Percentiles rank a stretch among this genome's conserved stretches.
These are phyloP conservation scores for Polyploca ridens DNA, from an alignment of 2,888 invertebrate genomes.

Conservation along the genomic window DNA sequence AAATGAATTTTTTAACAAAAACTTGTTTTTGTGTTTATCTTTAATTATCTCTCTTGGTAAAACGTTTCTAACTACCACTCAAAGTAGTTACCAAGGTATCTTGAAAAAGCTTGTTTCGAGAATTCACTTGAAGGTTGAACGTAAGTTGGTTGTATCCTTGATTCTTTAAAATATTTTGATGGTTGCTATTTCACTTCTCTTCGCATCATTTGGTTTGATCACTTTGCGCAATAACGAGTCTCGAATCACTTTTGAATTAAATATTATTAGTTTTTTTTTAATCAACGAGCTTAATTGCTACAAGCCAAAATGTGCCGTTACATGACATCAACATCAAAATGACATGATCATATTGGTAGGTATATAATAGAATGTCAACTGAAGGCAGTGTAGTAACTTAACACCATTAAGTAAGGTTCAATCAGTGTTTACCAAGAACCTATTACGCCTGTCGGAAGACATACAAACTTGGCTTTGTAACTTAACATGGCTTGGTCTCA, in stretches of 20 bases:
- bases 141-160: not conserved
- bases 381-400: not conserved
- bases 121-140: not conserved
- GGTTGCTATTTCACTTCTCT: not conserved
- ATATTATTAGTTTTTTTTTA: not conserved
- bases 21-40: too few species aligned
- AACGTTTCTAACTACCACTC: too few species aligned
- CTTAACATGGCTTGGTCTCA: constrained; percentile 3
- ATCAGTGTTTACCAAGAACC: not conserved
- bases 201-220: not conserved
- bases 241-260: not conserved
- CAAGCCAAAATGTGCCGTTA: too few species aligned
- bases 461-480: constrained; percentile 6
- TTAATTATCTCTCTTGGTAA: too few species aligned
- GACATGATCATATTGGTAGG: not conserved
- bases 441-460: not conserved
- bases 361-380: not conserved
- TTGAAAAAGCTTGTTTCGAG: not conserved
- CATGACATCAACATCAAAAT: too few species aligned
- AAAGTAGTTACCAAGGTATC: not conserved
- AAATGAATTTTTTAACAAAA: too few species aligned
- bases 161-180: not conserved
- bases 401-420: not conserved
- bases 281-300: not conserved
- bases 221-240: not conserved